Evolutionary conservation across 2,888 invertebrate genomes (phyloP).

Genomic region (Nebria salina): DNA sequence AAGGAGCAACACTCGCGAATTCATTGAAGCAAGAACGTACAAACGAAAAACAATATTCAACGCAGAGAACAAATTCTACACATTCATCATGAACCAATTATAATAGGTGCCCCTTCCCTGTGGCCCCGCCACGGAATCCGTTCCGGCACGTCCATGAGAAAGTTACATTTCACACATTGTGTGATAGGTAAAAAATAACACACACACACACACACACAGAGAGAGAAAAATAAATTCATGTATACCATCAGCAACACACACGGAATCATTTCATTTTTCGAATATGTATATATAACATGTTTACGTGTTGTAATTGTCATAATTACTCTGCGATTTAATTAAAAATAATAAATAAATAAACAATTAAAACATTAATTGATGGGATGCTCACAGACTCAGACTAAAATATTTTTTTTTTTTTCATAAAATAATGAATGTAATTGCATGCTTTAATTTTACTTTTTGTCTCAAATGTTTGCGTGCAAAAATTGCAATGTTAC

Average conservation of each 20-base stretch:
- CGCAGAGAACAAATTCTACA: background rate
- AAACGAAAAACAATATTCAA: slow-evolving; percentile 3
- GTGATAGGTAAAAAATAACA: background rate
- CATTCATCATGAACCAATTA: slow-evolving; percentile 2
- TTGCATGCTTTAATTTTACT: too few relatives aligned
- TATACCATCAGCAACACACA: slow-evolving; percentile 1
- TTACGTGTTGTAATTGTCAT: slow-evolving; percentile 42
- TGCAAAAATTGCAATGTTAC: too few relatives aligned
- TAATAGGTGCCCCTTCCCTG: background rate
- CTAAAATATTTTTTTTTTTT: too few relatives aligned
- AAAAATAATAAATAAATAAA: slow-evolving; percentile 45
- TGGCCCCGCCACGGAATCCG: background rate
- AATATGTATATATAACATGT: background rate
- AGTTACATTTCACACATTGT: slow-evolving; percentile 26
- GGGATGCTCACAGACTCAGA: background rate
- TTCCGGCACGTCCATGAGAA: slow-evolving; percentile 31
- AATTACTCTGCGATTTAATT: slow-evolving; percentile 38
- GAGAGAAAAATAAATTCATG: slow-evolving; percentile 14
- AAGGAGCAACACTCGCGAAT: background rate
- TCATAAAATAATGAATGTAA: too few relatives aligned
- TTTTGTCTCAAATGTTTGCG: too few relatives aligned
- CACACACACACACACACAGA: background rate
- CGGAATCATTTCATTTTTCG: slow-evolving; percentile 14
- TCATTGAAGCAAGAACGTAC: background rate
- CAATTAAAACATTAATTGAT: slow-evolving; percentile 43